Evolutionary conservation across 2,113 vertebrate species (phyloP), one percentile per base, ranked within the genome.

Genomic region (Phyllopteryx taeniolatus): DNA sequence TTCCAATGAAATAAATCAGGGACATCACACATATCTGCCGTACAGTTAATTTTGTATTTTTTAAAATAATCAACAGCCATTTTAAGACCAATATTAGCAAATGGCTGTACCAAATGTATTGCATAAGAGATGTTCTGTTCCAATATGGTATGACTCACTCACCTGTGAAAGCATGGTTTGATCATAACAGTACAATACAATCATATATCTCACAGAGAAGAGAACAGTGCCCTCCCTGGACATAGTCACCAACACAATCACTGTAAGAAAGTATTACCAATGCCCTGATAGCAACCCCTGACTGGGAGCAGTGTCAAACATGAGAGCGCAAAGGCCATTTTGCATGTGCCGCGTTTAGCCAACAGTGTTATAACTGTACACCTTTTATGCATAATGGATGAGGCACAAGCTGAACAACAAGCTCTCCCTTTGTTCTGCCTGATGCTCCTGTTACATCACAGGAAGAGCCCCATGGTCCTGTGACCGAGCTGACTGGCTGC

Each of bases 381-480:
- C 89, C 89, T 92, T 91, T 81, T 77, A 87, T 93, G 83, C 86
- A 93, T 93, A 91, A 93, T 93, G 87, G 83, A 93, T 92, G 88
- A 93, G 88, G 79, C 88, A 88, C 89, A 89, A 82, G 86, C 87
- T 84, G 85, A 87, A 86, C 88, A 89, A 90, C 91, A 91, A 89
- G 84, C 77, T 86, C 76, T 79, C 39, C 85, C 79, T 93, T 92
- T 93, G 91, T 93, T 87, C 79, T 80, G 76, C 80, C 75, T 79
- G 83, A 82, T 82, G 83, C 88, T 92, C 90, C 85, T 64, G 83
- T 92, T 93, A 92, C 92, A 89, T 89, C 84, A 83, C 62, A 88
- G 83, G 84, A 90, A 86, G 81, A 80, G 82, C 83, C 73, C 74
- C 74, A 51, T 67, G 78, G 88, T 88, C 84, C 79, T 86, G 75